These are phyloP conservation scores for Zosterops hypoxanthus DNA, from an alignment of 2,113 vertebrate genomes.

Conservation along the genomic window DNA sequence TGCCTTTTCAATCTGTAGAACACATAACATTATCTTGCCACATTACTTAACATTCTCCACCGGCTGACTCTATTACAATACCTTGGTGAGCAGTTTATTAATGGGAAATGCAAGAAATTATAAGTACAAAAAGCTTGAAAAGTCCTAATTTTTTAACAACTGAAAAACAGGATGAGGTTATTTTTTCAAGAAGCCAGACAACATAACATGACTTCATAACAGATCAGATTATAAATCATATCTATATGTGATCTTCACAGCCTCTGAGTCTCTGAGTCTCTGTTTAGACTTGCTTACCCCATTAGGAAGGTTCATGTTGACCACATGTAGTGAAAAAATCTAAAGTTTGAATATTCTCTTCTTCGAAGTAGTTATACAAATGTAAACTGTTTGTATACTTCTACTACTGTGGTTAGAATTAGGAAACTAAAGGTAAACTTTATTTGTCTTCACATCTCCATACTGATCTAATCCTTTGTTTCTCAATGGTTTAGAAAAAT, in stretches of 20 bases:
- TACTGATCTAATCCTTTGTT: neutral
- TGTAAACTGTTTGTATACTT: neutral
- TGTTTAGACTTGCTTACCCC: neutral
- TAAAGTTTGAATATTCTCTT: neutral
- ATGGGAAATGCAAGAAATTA: neutral
- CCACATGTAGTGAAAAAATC: neutral
- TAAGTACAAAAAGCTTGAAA: neutral
- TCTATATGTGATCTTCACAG: neutral
- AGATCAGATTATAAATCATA: neutral
- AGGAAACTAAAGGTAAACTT: neutral
- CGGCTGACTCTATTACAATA: neutral
- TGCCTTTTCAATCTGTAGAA: neutral
- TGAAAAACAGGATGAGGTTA: neutral
- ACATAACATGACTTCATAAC: neutral
- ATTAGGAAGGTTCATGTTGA: neutral
- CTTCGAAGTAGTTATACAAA: neutral
- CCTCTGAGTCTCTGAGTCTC: no score
- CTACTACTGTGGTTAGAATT: neutral
- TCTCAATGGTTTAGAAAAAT: neutral
- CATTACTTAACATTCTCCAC: neutral
- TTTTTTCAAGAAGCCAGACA: neutral
- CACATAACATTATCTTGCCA: neutral
- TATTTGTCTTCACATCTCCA: neutral
- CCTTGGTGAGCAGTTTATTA: neutral
- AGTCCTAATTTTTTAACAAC: neutral